Evolutionary conservation across 2,113 vertebrate genomes (phyloP), one percentile per base, ranked within the genome.

Genomic region (Delphinus delphis): DNA sequence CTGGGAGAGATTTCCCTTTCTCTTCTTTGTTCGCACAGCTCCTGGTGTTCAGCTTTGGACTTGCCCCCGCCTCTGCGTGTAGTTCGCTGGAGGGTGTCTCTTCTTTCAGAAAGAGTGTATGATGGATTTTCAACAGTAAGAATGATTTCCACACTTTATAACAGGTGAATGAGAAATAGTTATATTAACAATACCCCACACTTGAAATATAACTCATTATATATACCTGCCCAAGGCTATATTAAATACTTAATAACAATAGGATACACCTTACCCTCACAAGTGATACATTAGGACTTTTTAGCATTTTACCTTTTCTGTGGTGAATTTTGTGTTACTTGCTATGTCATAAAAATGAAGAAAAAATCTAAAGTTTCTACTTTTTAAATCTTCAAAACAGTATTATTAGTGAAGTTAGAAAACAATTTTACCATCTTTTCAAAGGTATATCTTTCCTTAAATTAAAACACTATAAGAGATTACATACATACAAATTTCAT

Each of bases 241-340:
- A 96, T 95, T 97, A 97, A 97, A 97, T 91, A 97, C 97, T 96
- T 98, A 97, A 85, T 97, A 97, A 94, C 77, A 94, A 36, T 91
- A 88, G 23, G 10, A 79, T 73, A 83, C 55, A 93, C 8, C n/a
- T 94, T 88, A 94, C 25, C 50, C 71, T 96, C 31, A 62, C 15
- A 86, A 85, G 71, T 97, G 91, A 97, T 96, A 94, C 97, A 94
- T 96, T 93, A 94, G 41, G 21, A 79, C 36, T 93, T 88, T 97
- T 82, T 90, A 97, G 23, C 73, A 83, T 86, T 90, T 97, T 74
- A 12, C 15, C 68, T 92, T 90, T 62, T 62, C 10, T 81, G n/a
- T 73, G n/a, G 11, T 80, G 21, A 90, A 70, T 95, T 90, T 92
- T 90, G 17, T 65, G 68, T 95, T 89, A 38, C n/a, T 77, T 92